Base-by-base conservation (phyloP, 2,113 vertebrate species). In the Spermophilus dauricus region DNA sequence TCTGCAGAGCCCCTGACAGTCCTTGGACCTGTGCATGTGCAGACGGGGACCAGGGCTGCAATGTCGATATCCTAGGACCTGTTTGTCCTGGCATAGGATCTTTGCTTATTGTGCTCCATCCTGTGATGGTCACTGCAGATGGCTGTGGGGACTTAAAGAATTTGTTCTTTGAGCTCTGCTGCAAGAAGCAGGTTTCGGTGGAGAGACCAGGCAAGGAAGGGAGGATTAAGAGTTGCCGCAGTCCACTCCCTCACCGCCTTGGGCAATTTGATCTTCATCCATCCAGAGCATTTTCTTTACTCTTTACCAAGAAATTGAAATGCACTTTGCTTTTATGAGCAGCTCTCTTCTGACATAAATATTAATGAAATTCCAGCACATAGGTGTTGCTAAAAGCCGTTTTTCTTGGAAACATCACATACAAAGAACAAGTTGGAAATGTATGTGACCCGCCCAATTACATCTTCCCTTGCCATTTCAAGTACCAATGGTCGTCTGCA, bases 361-460 rank as follows among this genome's bases (percentile, higher is more conserved):
- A 97, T 97, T 98, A 96, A 97, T 98, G 92, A 97, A 91, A 94
- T 86, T 96, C 87, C 84, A 95, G 95, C 94, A 87, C 42, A 8
- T 2, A 11, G 75, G 63, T 96, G 42, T 94, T 97, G 97, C 98
- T 94, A 61, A 97, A 94, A 98, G 95, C 94, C 97, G 93, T 97
- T 98, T 98, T 96, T 90, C 97, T 51, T 17, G 18, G 81, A 39
- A 76, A 56, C 4, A 2, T 42, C 5, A 28, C 2, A 1, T 5
- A 10, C n/a, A 65, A 69, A 26, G 45, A 39, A 26, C 34, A 26
- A 39, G 18, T n/a, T 51, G 1, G 82, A 95, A 78, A 91, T 17
- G 37, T 24, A 63, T 37, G 5, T 20, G 51, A 20, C 51, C 16
- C 1, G 20, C 13, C 14, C 18, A 30, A 0, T 39, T 80, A 76